Evolutionary conservation across 2,888 invertebrate genomes (phyloP).

Genomic region (Cephus pygmeus): DNA sequence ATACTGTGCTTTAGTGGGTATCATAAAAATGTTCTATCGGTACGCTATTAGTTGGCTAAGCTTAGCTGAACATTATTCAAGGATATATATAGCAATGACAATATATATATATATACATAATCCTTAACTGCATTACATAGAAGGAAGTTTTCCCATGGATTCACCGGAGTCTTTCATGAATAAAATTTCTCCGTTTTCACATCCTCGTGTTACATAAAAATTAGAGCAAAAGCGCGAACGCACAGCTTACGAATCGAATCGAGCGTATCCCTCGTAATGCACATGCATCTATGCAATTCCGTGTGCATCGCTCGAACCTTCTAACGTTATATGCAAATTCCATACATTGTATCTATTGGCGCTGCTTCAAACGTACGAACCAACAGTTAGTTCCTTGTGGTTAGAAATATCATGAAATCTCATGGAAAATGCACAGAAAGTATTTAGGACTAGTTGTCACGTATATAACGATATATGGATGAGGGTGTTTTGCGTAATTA

Average conservation of each 20-base stretch:
- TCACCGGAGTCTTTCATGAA: slow-evolving; percentile 35
- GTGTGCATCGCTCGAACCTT: neutral
- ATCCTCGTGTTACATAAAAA: slow-evolving; percentile 46
- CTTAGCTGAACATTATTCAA: too few species aligned
- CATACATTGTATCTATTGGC: slow-evolving; percentile 28
- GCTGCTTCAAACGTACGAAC: slow-evolving; percentile 20
- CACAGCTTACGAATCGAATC: neutral
- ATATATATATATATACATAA: too few species aligned
- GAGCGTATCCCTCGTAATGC: neutral
- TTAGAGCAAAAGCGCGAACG: slow-evolving; percentile 27
- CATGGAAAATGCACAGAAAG: too few species aligned
- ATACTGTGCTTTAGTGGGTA: too few species aligned
- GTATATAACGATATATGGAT: neutral
- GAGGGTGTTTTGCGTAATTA: neutral
- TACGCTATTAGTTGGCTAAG: too few species aligned
- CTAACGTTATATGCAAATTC: slow-evolving; percentile 18
- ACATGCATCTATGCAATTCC: neutral
- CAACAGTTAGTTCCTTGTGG: too few species aligned
- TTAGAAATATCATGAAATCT: too few species aligned
- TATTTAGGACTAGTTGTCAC: slow-evolving; percentile 19
- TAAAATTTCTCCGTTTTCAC: slow-evolving; percentile 50
- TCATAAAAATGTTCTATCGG: too few species aligned
- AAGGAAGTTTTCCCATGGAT: slow-evolving; percentile 36
- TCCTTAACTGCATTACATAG: slow-evolving; percentile 17
- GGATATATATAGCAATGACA: too few species aligned